These are phyloP conservation scores for Eueides isabella DNA, from an alignment of 1,140 invertebrate species.

Conservation along the genomic window DNA sequence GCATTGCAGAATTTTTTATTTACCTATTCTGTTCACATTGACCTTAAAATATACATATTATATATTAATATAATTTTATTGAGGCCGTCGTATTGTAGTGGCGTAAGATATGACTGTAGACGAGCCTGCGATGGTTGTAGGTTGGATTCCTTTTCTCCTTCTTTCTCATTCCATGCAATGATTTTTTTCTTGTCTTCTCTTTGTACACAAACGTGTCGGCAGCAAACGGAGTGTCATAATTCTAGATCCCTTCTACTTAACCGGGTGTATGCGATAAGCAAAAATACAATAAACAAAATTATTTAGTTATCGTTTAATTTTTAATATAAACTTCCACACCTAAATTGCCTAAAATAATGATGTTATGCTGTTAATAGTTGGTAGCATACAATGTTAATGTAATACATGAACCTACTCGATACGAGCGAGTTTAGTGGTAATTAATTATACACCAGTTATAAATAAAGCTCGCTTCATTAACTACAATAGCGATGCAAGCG, in stretches of 20 bases:
- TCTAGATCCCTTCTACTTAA: no score
- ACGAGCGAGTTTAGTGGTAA: conserved; percentile 5
- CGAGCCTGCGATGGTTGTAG: no score
- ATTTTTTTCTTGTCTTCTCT: no score
- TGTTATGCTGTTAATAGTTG: neutral
- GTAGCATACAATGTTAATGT: neutral
- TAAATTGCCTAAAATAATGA: neutral
- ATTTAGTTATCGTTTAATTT: neutral
- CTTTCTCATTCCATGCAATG: no score
- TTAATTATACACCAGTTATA: conserved; percentile 13
- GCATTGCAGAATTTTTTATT: neutral
- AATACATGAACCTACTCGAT: neutral
- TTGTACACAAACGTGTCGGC: no score
- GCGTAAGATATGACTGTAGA: no score
- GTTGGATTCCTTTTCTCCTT: no score
- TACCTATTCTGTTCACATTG: neutral
- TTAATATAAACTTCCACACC: neutral
- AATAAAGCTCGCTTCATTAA: conserved; percentile 13
- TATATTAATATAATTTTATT: no score
- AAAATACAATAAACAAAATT: neutral
- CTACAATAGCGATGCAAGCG: conserved; percentile 11
- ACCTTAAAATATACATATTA: no score
- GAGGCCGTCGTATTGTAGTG: no score
- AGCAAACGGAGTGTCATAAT: no score
- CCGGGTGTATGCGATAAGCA: no score